Evolutionary conservation across 2,113 vertebrate species (phyloP).

Genomic region (Cathartes aura): DNA sequence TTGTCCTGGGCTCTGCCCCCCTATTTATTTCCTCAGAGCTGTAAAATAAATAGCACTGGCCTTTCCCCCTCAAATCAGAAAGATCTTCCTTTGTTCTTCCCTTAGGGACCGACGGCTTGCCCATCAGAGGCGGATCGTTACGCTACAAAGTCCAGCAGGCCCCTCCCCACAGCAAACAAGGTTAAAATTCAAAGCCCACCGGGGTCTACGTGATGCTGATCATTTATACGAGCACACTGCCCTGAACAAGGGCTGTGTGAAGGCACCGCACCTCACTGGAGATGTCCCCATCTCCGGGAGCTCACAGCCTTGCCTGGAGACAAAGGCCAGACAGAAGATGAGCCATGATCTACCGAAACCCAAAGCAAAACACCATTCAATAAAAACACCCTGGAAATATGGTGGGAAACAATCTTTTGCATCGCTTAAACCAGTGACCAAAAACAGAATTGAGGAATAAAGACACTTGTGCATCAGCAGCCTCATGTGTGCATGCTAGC

Average conservation of each 20-base stretch:
- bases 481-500: accelerated
- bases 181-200: not conserved
- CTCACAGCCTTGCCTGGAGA: not conserved
- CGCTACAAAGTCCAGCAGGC: not conserved
- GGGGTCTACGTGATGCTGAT: not conserved
- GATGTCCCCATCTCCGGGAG: not conserved
- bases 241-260: not conserved
- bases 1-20: not conserved
- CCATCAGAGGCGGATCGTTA: not conserved
- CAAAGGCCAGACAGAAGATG: not conserved
- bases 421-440: not conserved
- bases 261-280: not conserved
- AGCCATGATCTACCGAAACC: accelerated
- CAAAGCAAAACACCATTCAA: not conserved
- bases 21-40: not conserved
- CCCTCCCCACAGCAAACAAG: not conserved
- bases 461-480: not conserved
- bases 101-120: not conserved
- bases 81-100: slow-evolving; percentile 38
- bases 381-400: not conserved
- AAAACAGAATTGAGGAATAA: not conserved
- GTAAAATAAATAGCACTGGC: slow-evolving; percentile 1
- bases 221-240: not conserved
- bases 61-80: not conserved
- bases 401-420: not conserved